Percentiles rank a stretch among this genome's conserved stretches.
These are phyloP conservation scores for Rhipidura dahli DNA, from an alignment of 2,113 vertebrate genomes.

Conservation along the genomic window DNA sequence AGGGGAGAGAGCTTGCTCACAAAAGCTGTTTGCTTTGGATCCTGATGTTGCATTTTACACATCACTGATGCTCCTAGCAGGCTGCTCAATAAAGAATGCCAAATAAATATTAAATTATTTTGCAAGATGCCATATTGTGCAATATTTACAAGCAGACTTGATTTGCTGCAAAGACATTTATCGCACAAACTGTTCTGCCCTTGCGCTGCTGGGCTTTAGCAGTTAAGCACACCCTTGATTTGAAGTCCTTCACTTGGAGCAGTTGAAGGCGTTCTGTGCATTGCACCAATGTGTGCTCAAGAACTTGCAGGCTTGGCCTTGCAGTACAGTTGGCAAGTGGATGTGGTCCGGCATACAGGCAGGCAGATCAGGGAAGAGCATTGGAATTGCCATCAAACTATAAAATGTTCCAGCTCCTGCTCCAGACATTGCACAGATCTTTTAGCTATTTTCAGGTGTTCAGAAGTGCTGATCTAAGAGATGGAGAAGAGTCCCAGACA, in stretches of 20 bases:
- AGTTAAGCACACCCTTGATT: conserved; percentile 7
- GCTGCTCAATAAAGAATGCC: conserved; percentile 37
- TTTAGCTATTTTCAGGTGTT: background rate
- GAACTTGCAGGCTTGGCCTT: background rate
- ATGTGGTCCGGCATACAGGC: too few species aligned
- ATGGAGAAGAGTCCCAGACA: background rate
- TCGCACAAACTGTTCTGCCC: conserved; percentile 17
- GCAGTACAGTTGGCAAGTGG: background rate
- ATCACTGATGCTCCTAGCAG: conserved; percentile 2
- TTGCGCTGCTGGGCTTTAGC: background rate
- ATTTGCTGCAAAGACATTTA: conserved; percentile 29
- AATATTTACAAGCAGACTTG: conserved; percentile 61
- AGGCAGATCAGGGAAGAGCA: background rate
- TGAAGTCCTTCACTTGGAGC: background rate
- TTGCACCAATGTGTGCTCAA: rapidly evolving
- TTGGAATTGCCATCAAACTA: background rate
- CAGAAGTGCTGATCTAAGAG: background rate
- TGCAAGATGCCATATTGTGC: conserved; percentile 39
- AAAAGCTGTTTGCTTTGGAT: conserved; percentile 33
- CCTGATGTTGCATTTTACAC: background rate
- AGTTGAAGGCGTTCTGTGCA: background rate
- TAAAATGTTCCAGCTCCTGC: background rate
- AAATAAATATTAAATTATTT: conserved; percentile 55
- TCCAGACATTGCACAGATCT: background rate
- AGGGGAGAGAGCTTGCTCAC: background rate